Evolutionary conservation across 1,140 invertebrate species (phyloP), one percentile per base, ranked within the genome.

Genomic region (Leptestheria dahalacensis): DNA sequence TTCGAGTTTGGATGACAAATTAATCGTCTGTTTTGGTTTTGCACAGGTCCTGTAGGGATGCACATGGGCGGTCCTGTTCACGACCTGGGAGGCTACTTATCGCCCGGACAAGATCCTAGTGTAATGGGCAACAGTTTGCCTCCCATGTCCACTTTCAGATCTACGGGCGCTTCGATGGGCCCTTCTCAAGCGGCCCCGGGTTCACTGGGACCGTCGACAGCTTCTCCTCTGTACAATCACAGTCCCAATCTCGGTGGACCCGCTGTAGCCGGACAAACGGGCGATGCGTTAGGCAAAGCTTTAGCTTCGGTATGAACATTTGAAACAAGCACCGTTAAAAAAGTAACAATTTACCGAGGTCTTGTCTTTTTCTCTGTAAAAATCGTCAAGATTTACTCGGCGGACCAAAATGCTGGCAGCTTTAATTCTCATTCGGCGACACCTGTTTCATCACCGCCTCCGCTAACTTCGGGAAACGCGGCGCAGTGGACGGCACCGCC

Each of bases 131-230:
- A 87, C 25, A 79, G 80, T 57, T 77, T 95, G 72, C 91, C 91
- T 60, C 91, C 91, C 41, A 94, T 96, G 90, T 93, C 90, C 57
- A 88, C 87, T 62, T 89, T 96, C 77, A 79, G 88, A 73, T 68
- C 65, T 70, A 18, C 77, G 65, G 74, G 75, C 65, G 70, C 70
- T 33, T 68, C 68, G 55, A 68, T 68, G 9, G 66, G 70, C 11
- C 65, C 77, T 29, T 66, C 72, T 20, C 75, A 74, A 48, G 72
- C 73, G 63, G 70, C 75, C 50, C 70, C 68, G 72, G 73, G 47
- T 15, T 28, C 29, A 26, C 18, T 49, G 58, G 58, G 57, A 28
- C 74, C 77, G 25, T 66, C 68, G 54, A 65, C 68, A 64, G 68
- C 71, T 64, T 63, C 78, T 80, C 57, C 74, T 74, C 62, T 77